phyloP scores from a whole-genome alignment of 2,888 invertebrate genomes.

The Aphidius colemani region DNA sequence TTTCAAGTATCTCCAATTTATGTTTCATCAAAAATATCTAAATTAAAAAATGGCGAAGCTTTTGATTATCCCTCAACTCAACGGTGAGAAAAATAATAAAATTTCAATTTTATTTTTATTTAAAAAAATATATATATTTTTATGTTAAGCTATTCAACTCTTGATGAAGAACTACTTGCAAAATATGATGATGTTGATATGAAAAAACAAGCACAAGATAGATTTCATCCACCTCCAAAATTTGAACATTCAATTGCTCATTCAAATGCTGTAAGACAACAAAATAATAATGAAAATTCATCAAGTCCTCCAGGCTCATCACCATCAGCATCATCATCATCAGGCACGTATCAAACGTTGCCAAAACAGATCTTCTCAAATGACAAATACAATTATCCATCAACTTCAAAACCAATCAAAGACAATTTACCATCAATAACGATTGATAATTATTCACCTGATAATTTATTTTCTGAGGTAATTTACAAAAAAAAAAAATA shows the following conservation, averaged over 20 bases:
- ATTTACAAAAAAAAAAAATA: neutral
- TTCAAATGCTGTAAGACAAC: slow-evolving; percentile 28
- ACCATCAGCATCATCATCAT: slow-evolving; percentile 15
- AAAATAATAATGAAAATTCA: slow-evolving; percentile 6
- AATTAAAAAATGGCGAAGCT: slow-evolving; percentile 49
- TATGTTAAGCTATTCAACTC: slow-evolving; percentile 43
- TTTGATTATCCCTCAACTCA: slow-evolving; percentile 42
- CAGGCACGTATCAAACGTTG: slow-evolving; percentile 31
- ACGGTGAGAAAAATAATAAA: slow-evolving; percentile 36
- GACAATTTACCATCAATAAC: slow-evolving; percentile 29
- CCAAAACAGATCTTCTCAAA: slow-evolving; percentile 30
- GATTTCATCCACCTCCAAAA: slow-evolving; percentile 50
- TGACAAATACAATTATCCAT: slow-evolving; percentile 29
- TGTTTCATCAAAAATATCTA: slow-evolving; percentile 36
- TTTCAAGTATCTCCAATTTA: slow-evolving; percentile 49
- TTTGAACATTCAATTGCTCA: slow-evolving; percentile 40
- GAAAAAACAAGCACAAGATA: slow-evolving; percentile 43
- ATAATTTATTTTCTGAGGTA: slow-evolving; percentile 37
- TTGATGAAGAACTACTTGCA: slow-evolving; percentile 45
- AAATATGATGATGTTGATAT: slow-evolving; percentile 37
- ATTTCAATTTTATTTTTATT: neutral
- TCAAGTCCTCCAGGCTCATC: slow-evolving; percentile 12
- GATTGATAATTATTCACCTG: slow-evolving; percentile 31
- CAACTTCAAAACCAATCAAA: slow-evolving; percentile 25
- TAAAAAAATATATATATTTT: slow-evolving; percentile 1